phyloP scores from a whole-genome alignment of 2,797 vertebrate species.

The Menidia menidia region DNA sequence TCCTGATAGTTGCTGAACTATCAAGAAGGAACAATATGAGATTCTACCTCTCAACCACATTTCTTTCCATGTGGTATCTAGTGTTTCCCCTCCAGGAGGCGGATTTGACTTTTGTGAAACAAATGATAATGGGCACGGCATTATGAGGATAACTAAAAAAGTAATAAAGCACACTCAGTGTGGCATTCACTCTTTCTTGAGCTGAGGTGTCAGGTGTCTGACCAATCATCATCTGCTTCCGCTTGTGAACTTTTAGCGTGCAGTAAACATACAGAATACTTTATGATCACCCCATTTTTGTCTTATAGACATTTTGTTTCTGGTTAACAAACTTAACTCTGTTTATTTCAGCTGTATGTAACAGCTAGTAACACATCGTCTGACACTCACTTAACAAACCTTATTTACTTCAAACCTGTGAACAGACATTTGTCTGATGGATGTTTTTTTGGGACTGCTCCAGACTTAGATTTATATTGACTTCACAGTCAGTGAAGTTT shows the following conservation, averaged over 20 bases:
- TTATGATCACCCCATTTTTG: not conserved
- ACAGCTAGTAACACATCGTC: not conserved
- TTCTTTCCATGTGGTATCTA: slow-evolving; percentile 6
- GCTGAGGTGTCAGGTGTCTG: no score
- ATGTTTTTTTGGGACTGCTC: not conserved
- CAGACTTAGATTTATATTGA: not conserved
- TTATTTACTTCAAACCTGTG: not conserved
- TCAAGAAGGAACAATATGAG: not conserved
- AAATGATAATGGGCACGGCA: no score
- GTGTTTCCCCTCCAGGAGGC: not conserved
- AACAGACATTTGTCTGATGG: not conserved
- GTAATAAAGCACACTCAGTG: no score
- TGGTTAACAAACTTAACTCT: not conserved
- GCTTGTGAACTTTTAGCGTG: no score
- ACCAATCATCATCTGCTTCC: no score
- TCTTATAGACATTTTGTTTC: not conserved
- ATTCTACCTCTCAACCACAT: not conserved
- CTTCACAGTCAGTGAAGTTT: not conserved
- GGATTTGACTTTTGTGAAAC: no score
- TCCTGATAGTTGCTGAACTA: not conserved
- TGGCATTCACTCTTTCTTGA: no score
- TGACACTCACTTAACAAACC: not conserved
- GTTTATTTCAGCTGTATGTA: not conserved
- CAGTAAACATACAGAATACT: not conserved
- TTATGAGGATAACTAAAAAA: no score